A percentile compares a stretch with the other conserved stretches of the same genome.
Evolutionary conservation across 2,797 vertebrate species (phyloP).

Genomic region (Leptodactylus fallax): DNA sequence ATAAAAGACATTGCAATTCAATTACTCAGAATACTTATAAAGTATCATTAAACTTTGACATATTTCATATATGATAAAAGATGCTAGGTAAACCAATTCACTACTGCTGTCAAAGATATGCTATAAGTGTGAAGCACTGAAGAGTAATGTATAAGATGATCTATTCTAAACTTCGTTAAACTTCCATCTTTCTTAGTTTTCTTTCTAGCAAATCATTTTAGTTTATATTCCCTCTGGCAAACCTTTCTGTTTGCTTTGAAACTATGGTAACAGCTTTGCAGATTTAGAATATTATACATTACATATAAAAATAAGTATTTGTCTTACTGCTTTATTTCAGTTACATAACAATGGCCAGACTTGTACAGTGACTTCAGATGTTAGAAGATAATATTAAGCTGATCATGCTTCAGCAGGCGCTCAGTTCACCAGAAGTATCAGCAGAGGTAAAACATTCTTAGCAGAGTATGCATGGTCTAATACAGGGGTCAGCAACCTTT

Average conservation of each 20-base stretch:
- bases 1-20: too few species aligned
- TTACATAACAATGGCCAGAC: neutral
- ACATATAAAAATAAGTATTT: neutral
- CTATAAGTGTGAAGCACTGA: slow-evolving; percentile 34
- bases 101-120: neutral
- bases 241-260: slow-evolving; percentile 57
- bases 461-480: too few species aligned
- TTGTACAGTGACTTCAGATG: too few species aligned
- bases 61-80: too few species aligned
- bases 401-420: too few species aligned
- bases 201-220: slow-evolving; percentile 56
- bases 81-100: slow-evolving; percentile 17
- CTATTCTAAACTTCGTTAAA: slow-evolving; percentile 35
- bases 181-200: neutral
- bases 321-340: neutral
- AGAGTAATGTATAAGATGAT: slow-evolving; percentile 29
- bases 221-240: slow-evolving; percentile 46
- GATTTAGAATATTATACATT: slow-evolving; percentile 20
- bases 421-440: too few species aligned
- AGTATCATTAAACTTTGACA: too few species aligned
- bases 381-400: too few species aligned
- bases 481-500: too few species aligned
- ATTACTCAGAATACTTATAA: too few species aligned
- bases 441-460: too few species aligned
- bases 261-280: slow-evolving; percentile 59